phyloP scores from a whole-genome alignment of 1,140 invertebrate species.

The roundworm (Caenorhabditis elegans) region WBcel235 BX284606.5:12286001-12286500 shows the following conservation, averaged over 20 bases:
- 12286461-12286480: conserved; percentile 36
- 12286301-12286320: not conserved
- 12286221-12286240: conserved; percentile 12
- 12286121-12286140: conserved; percentile 49
- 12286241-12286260: conserved; percentile 46
- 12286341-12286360: not conserved
- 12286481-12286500: conserved; percentile 40
- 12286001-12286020: no score
- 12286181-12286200: not conserved
- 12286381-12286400: conserved; percentile 35
- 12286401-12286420: conserved; percentile 41
- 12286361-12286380: not conserved
- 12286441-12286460: conserved; percentile 52
- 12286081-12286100: no score
- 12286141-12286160: conserved; percentile 52
- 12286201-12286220: conserved; percentile 7
- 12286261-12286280: conserved; percentile 46
- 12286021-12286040: not conserved
- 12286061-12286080: not conserved
- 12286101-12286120: conserved; percentile 33
- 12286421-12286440: conserved; percentile 39
- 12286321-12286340: not conserved
- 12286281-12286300: conserved; percentile 1
- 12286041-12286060: not conserved
- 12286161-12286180: not conserved